These are phyloP conservation scores for Oscheius myriophilus DNA, from an alignment of 2,888 invertebrate genomes.

Conservation along the genomic window DNA sequence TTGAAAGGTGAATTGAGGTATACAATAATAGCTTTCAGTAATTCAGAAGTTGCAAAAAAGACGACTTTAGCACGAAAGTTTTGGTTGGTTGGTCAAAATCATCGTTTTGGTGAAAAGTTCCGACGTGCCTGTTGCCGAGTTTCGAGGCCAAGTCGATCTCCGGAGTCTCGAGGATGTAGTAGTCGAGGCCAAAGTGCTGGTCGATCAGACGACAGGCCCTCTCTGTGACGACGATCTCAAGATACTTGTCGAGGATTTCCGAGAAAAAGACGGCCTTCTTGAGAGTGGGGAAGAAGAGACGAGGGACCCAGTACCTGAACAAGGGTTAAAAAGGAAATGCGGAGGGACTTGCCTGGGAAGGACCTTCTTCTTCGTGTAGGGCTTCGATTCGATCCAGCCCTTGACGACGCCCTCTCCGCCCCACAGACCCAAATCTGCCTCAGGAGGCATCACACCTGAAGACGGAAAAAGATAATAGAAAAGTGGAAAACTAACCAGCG, in stretches of 20 bases:
- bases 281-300: conserved; percentile 87
- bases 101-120: too few species aligned
- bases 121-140: conserved; percentile 78
- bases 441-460: conserved; percentile 82
- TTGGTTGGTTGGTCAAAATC: too few species aligned
- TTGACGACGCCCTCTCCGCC: conserved; percentile 93
- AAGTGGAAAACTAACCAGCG: conserved; percentile 31
- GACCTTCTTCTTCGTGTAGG: conserved; percentile 67
- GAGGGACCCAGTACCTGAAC: conserved; percentile 77
- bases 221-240: conserved; percentile 81
- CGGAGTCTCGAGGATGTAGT: conserved; percentile 88
- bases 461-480: background rate
- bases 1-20: too few species aligned
- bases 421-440: conserved; percentile 88
- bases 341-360: conserved; percentile 42
- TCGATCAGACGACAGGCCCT: conserved; percentile 86
- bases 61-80: too few species aligned
- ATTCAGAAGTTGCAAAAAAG: too few species aligned
- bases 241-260: conserved; percentile 64
- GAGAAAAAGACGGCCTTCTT: conserved; percentile 82
- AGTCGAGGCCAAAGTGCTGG: conserved; percentile 90
- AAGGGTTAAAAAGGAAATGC: background rate
- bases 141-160: conserved; percentile 89
- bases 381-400: conserved; percentile 77
- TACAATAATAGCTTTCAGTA: too few species aligned